These are phyloP conservation scores for Mycogona germanica DNA, from an alignment of 2,888 invertebrate genomes.

Conservation along the genomic window DNA sequence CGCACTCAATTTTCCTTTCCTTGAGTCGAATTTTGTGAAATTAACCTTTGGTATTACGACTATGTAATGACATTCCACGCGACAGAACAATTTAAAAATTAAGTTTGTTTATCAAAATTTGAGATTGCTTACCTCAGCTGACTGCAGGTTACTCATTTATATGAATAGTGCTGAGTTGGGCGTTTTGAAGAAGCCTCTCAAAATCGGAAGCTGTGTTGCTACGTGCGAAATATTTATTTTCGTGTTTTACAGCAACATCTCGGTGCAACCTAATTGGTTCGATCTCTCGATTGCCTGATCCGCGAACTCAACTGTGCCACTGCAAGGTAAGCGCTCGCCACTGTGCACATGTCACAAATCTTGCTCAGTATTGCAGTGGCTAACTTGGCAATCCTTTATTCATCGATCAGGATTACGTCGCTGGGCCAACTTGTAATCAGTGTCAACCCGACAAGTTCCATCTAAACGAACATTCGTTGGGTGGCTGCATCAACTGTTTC, in stretches of 20 bases:
- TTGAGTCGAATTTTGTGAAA: background rate
- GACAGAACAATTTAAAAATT: no score
- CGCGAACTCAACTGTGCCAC: constrained; percentile 45
- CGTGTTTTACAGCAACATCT: constrained; percentile 28
- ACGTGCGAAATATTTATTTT: background rate
- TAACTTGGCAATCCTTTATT: background rate
- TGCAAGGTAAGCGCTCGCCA: constrained; percentile 48
- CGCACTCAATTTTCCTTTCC: background rate
- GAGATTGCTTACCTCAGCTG: no score
- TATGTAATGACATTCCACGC: no score
- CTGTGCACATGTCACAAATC: background rate
- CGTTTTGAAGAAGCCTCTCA: no score
- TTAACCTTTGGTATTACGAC: no score
- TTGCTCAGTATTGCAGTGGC: background rate
- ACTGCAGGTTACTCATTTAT: no score
- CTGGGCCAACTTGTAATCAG: constrained; percentile 70
- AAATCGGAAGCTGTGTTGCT: background rate
- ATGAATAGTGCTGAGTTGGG: no score
- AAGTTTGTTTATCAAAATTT: no score
- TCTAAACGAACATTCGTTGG: constrained; percentile 58
- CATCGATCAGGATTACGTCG: constrained; percentile 46
- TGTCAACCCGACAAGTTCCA: constrained; percentile 77
- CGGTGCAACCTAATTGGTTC: constrained; percentile 67
- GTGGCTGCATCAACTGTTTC: constrained; percentile 91
- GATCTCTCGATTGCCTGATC: constrained; percentile 38